Percentiles rank a stretch among this genome's conserved stretches.
phyloP scores from a whole-genome alignment of 1,140 invertebrate genomes.

The Araneus ventricosus region DNA sequence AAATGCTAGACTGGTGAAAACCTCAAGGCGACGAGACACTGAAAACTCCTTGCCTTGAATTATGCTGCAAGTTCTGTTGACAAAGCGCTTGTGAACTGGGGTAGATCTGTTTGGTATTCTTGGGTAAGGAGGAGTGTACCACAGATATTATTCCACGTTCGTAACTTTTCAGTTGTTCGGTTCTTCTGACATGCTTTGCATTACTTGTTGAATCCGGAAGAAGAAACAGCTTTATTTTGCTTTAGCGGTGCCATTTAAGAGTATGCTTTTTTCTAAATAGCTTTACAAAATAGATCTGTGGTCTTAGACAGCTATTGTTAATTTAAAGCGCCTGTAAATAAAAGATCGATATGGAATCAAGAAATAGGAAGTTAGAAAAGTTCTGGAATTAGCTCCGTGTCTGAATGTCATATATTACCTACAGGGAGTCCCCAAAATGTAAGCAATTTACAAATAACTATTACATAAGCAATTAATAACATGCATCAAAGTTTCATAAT shows the following conservation, averaged over 20 bases:
- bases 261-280: too few species aligned
- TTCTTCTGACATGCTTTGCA: neutral
- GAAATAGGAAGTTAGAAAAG: too few species aligned
- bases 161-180: slow-evolving; percentile 14
- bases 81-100: slow-evolving; percentile 59
- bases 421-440: too few species aligned
- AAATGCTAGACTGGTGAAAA: neutral
- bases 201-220: neutral
- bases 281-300: too few species aligned
- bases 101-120: slow-evolving; percentile 27
- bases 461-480: too few species aligned
- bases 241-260: neutral
- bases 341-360: too few species aligned
- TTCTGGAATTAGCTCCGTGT: too few species aligned
- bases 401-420: too few species aligned
- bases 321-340: too few species aligned
- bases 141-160: slow-evolving; percentile 7
- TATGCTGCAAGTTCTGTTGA: slow-evolving; percentile 48
- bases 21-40: neutral
- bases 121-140: slow-evolving; percentile 9
- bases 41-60: slow-evolving; percentile 40
- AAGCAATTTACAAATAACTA: too few species aligned
- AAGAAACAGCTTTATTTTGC: neutral
- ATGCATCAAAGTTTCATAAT: too few species aligned
- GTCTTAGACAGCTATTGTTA: too few species aligned